phyloP scores from a whole-genome alignment of 2,797 vertebrate species.

The Philypnodon macrostomus region DNA sequence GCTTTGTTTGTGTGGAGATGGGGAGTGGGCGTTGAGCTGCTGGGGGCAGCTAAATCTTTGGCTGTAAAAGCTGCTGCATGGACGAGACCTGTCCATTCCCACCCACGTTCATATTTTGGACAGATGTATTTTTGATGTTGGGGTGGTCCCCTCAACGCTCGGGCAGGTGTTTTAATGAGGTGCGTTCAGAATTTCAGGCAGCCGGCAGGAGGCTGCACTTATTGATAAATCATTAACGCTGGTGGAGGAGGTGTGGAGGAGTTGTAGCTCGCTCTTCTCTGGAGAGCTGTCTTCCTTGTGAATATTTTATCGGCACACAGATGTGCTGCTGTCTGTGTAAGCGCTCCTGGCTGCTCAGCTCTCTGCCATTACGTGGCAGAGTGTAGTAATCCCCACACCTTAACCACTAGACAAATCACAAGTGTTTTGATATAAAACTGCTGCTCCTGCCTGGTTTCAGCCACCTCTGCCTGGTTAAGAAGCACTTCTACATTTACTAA shows the following conservation, averaged over 20 bases:
- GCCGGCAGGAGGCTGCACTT: conserved; percentile 69
- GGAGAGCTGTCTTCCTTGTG: conserved; percentile 75
- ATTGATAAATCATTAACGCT: conserved; percentile 86
- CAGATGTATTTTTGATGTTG: conserved; percentile 73
- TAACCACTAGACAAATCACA: conserved; percentile 50
- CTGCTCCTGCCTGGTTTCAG: conserved; percentile 37
- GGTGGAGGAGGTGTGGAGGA: conserved; percentile 77
- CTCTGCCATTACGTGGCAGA: conserved; percentile 62
- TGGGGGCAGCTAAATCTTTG: conserved; percentile 56
- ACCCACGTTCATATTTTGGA: conserved; percentile 53
- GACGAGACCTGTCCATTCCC: conserved; percentile 27
- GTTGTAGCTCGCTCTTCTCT: conserved; percentile 70
- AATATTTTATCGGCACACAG: conserved; percentile 85
- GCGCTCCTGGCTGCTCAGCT: conserved; percentile 73
- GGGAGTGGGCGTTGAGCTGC: conserved; percentile 44
- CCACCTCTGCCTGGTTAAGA: conserved; percentile 47
- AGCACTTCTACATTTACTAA: conserved; percentile 44
- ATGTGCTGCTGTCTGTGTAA: conserved; percentile 83
- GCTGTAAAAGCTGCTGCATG: conserved; percentile 49
- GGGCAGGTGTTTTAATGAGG: conserved; percentile 73
- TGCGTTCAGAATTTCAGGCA: conserved; percentile 59
- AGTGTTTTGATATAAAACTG: conserved; percentile 41
- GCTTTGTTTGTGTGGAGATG: conserved; percentile 54
- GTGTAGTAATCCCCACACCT: conserved; percentile 58
- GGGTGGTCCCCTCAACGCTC: conserved; percentile 59